Conservation (phyloP, 2,797 vertebrate genomes). For the Sciurus carolinensis region DNA sequence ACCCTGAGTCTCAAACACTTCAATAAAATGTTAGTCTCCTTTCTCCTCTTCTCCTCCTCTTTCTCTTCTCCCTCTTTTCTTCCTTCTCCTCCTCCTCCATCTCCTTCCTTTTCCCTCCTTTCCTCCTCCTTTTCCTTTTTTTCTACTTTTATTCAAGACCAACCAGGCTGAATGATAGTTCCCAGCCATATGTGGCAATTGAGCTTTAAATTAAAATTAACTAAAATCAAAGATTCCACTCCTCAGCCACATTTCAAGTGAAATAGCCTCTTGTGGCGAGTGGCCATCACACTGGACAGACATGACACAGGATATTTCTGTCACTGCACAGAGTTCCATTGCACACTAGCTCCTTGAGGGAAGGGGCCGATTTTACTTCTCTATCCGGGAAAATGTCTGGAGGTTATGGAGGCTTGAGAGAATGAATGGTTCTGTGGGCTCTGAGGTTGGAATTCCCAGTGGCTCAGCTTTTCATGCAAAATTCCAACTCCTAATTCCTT, state of each 20-base stretch:
- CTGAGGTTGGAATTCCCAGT: background rate
- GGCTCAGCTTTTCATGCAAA: slow-evolving; percentile 33
- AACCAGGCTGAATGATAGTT: background rate
- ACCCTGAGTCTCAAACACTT: background rate
- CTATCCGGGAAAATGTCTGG: background rate
- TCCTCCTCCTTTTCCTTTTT: no score
- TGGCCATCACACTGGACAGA: background rate
- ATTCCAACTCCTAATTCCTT: background rate
- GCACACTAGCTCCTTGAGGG: background rate
- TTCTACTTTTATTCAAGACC: background rate
- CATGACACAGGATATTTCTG: background rate
- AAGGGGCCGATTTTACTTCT: background rate
- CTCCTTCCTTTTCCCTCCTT: no score
- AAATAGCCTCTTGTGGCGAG: background rate
- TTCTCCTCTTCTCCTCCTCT: background rate
- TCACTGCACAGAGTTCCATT: background rate
- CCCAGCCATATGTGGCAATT: background rate
- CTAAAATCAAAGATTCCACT: background rate
- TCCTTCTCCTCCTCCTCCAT: background rate
- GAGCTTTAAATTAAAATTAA: slow-evolving; percentile 48
- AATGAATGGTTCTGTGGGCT: background rate
- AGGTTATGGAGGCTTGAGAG: background rate
- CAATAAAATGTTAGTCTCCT: background rate
- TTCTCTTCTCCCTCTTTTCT: background rate
- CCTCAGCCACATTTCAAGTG: background rate